Evolutionary conservation across 2,888 invertebrate genomes (phyloP).

Genomic region (Megalurothrips usitatus): DNA sequence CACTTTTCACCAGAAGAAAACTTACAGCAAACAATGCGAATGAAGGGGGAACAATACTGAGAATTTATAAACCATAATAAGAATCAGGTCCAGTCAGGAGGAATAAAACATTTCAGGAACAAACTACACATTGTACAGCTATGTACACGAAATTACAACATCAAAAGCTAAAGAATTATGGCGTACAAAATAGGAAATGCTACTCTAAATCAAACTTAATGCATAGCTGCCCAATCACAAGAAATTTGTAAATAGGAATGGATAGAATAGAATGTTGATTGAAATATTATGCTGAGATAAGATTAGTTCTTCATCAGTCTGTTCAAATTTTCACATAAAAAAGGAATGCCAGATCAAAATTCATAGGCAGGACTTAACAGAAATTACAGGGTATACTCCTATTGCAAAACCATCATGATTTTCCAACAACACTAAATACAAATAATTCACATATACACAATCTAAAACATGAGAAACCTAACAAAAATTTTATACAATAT

Average conservation of each 20-base stretch:
- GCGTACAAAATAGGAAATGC: neutral
- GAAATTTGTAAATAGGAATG: neutral
- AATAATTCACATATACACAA: neutral
- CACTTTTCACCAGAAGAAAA: neutral
- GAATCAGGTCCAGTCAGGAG: neutral
- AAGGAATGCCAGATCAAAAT: neutral
- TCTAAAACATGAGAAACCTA: conserved; percentile 13
- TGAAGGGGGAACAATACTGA: neutral
- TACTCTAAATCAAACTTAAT: neutral
- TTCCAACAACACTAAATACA: neutral
- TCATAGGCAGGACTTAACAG: neutral
- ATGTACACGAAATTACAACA: neutral
- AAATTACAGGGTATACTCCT: conserved; percentile 13
- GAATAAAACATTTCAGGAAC: neutral
- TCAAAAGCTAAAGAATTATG: neutral
- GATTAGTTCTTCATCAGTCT: neutral
- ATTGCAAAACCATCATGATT: neutral
- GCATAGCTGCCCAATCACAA: conserved; percentile 5
- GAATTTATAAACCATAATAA: neutral
- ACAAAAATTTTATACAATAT: conserved; percentile 15
- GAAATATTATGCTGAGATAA: neutral
- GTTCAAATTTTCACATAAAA: neutral
- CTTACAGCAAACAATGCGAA: neutral
- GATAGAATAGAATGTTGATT: neutral
- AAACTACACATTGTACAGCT: neutral